A percentile compares a stretch with the other conserved stretches of the same genome.
Conservation (phyloP, 2,888 invertebrate genomes). For the Alloplasta piceator region DNA sequence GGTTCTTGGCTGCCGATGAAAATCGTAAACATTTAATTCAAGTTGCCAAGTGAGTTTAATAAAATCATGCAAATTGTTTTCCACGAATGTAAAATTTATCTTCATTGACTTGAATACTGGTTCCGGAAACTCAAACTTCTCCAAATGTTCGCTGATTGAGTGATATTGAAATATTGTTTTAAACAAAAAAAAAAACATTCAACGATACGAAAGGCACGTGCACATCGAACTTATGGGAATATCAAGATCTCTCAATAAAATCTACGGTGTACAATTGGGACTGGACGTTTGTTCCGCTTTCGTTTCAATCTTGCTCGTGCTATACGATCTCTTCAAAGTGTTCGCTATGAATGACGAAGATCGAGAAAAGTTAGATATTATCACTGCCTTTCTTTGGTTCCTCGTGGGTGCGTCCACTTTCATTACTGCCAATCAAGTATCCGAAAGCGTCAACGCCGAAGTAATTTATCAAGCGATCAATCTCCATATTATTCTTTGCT, state of each 20-base stretch:
- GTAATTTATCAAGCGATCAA: conserved; percentile 21
- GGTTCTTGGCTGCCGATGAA: no score
- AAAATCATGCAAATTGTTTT: no score
- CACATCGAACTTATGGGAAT: conserved; percentile 46
- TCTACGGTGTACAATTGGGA: conserved; percentile 31
- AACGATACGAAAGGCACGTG: conserved; percentile 29
- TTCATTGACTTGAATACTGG: no score
- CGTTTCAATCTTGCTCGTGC: conserved; percentile 16
- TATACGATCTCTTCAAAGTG: conserved; percentile 23
- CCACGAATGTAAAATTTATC: no score
- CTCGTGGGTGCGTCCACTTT: no score
- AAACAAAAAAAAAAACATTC: no score
- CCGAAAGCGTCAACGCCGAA: conserved; percentile 27
- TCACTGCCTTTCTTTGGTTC: no score
- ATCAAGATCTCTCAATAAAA: conserved; percentile 20
- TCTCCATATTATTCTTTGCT: neutral
- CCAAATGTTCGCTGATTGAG: no score
- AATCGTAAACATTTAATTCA: conserved; percentile 14
- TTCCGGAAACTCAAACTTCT: no score
- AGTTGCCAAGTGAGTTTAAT: conserved; percentile 20
- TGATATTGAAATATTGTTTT: no score
- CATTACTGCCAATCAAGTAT: conserved; percentile 10
- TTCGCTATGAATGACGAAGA: neutral
- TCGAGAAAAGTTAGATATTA: no score
- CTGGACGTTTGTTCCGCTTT: conserved; percentile 39